Evolutionary conservation across 2,888 invertebrate species (phyloP).

Genomic region (Napeogenes inachia): DNA sequence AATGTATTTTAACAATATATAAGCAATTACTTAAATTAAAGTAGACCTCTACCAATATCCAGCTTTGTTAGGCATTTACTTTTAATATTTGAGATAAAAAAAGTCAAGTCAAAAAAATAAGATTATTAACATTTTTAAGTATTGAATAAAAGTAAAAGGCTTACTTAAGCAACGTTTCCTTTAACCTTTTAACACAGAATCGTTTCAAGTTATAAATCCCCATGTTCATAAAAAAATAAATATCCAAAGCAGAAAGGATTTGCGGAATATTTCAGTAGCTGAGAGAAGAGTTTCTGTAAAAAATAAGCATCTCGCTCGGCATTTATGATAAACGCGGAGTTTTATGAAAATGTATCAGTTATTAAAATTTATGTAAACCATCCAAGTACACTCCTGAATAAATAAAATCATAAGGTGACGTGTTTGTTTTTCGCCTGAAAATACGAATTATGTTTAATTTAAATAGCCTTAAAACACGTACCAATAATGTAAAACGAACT

Average conservation of each 20-base stretch:
- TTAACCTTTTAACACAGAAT: constrained; percentile 21
- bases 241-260: constrained; percentile 21
- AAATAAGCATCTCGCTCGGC: constrained; percentile 14
- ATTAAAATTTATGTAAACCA: constrained; percentile 6
- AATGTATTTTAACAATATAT: no score
- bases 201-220: constrained; percentile 20
- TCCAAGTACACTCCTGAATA: not conserved
- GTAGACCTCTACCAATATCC: no score
- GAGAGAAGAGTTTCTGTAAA: constrained; percentile 18
- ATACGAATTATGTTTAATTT: not conserved
- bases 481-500: not conserved
- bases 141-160: constrained; percentile 2
- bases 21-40: no score
- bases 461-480: not conserved
- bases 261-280: constrained; percentile 23
- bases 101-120: no score
- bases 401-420: not conserved
- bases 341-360: constrained; percentile 4
- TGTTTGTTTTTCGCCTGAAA: not conserved
- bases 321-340: constrained; percentile 10
- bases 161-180: constrained; percentile 15
- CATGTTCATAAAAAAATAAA: constrained; percentile 27
- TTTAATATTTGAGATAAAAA: no score
- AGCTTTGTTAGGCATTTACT: no score
- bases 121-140: not conserved